Evolutionary conservation across 2,113 vertebrate genomes (phyloP).

Genomic region (Acanthisitta chloris): DNA sequence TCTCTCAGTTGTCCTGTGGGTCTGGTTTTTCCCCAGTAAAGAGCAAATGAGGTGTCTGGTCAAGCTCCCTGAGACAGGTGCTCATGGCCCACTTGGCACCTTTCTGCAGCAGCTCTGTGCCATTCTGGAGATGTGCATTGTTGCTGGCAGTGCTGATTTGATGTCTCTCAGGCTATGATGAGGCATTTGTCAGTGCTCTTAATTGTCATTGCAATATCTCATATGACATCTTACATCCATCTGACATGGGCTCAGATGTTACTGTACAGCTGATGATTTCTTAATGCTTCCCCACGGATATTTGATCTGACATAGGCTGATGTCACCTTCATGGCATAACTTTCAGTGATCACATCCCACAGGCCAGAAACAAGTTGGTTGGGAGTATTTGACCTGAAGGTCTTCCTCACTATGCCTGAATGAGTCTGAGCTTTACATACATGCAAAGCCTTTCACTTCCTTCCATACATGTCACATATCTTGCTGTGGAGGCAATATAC

Average conservation of each 20-base stretch:
- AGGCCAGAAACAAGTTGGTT: neutral
- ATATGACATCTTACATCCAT: neutral
- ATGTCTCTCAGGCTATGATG: neutral
- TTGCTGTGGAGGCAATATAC: neutral
- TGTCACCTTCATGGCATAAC: neutral
- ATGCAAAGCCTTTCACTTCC: neutral
- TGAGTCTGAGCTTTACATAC: neutral
- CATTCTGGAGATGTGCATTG: neutral
- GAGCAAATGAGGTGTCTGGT: neutral
- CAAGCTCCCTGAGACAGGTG: neutral
- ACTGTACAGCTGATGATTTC: neutral
- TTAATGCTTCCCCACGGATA: neutral
- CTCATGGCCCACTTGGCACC: neutral
- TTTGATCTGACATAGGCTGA: neutral
- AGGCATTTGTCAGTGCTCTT: neutral
- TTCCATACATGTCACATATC: neutral
- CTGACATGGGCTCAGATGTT: neutral
- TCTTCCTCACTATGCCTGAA: neutral
- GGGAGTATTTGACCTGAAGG: neutral
- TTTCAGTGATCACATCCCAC: neutral
- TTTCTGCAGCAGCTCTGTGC: neutral
- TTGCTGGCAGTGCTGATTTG: neutral
- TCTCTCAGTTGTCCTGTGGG: neutral
- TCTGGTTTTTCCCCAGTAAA: neutral
- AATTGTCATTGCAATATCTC: neutral